Base-by-base conservation (phyloP, 2,888 invertebrate species). In the Aromia moschata region DNA sequence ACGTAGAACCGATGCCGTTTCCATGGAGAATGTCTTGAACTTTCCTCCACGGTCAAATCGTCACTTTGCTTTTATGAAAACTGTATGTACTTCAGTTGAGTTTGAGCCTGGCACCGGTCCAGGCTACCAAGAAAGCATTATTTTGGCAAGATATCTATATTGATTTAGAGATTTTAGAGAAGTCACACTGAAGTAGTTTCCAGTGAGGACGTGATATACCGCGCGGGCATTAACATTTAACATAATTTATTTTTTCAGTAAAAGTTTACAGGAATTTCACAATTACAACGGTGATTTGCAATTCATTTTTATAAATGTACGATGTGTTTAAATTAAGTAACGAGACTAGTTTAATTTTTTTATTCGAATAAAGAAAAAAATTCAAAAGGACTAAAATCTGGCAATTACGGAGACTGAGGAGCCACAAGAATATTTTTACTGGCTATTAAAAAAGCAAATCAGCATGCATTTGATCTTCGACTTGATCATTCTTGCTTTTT, bases 121-220 rank as follows among this genome's bases (percentile, higher is more conserved):
- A 43, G 43, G n/a, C 43, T 43, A 20, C 43, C 20, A 43, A 25
- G 43, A 25, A 25, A 43, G 20, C 14, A 43, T 43, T 43, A 43
- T 43, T 43, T 43, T 43, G 43, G 43, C 43, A 18, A 43, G 43
- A 43, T 43, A 43, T 18, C 43, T 43, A 43, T 43, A 43, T 43
- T 43, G 43, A 43, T 43, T 43, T 43, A 43, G 43, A 43, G 43
- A 43, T 43, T 12, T 25, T 9, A 25, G 25, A 25, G 4, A 25
- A 4, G 5, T 5, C 25, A n/a, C 18, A 43, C 43, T 20, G 17
- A 43, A 43, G 43, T 43, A 43, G 20, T 43, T 43, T 20, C 1
- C 20, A 43, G 20, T 43, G 43, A 43, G 25, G 25, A 43, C 43
- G 25, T 43, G 40, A 40, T n/a, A 40, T 40, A 40, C 17, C 17